phyloP scores from a whole-genome alignment of 1,140 invertebrate species.

The Telenomus remus region DNA sequence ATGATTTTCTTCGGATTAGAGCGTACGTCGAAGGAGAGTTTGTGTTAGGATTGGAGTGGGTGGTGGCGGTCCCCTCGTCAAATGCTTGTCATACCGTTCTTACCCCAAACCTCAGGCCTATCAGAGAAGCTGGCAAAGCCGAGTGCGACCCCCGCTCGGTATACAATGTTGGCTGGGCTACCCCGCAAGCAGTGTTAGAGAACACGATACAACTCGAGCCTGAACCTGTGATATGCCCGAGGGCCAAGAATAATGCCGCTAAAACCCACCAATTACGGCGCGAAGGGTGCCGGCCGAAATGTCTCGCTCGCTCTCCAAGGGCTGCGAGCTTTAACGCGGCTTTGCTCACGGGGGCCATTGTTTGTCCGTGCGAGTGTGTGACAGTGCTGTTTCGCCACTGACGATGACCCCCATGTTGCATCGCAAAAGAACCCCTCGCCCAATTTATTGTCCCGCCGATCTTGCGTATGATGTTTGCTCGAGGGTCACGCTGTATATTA shows the following conservation, averaged over 20 bases:
- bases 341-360: constrained; percentile 31
- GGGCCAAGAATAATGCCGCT: constrained; percentile 69
- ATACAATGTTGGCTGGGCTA: constrained; percentile 61
- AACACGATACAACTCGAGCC: constrained; percentile 65
- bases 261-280: constrained; percentile 69
- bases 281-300: constrained; percentile 47
- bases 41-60: constrained; percentile 70
- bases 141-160: constrained; percentile 62
- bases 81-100: constrained; percentile 74
- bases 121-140: constrained; percentile 65
- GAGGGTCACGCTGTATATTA: constrained; percentile 43
- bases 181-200: constrained; percentile 53
- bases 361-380: constrained; percentile 36
- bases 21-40: constrained; percentile 63
- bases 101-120: constrained; percentile 68
- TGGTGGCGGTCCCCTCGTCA: constrained; percentile 71
- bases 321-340: constrained; percentile 46
- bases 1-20: constrained; percentile 60
- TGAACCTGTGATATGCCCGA: constrained; percentile 64
- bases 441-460: constrained; percentile 30
- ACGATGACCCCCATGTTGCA: constrained; percentile 28
- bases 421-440: constrained; percentile 37
- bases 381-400: constrained; percentile 16
- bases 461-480: constrained; percentile 37
- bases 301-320: constrained; percentile 7